Conservation (phyloP, 2,888 invertebrate species). For the Ennomos fuscantarius region DNA sequence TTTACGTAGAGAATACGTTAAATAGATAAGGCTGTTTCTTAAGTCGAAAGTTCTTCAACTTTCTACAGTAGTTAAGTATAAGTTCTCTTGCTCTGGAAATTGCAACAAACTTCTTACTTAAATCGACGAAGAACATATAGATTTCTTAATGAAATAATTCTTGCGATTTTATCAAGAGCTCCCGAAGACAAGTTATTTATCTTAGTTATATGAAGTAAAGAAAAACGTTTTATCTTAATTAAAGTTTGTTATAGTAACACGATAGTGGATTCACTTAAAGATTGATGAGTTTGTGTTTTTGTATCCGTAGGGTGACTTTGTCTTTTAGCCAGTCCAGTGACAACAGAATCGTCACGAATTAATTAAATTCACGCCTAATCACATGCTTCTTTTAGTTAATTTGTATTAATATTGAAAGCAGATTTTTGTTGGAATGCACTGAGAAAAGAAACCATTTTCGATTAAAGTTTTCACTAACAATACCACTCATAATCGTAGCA, state of each 20-base stretch:
- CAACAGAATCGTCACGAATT: no score
- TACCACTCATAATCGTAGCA: no score
- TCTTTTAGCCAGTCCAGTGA: no score
- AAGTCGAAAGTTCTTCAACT: constrained; percentile 45
- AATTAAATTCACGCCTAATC: no score
- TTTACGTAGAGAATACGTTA: constrained; percentile 27
- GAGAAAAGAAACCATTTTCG: no score
- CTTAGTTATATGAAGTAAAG: constrained; percentile 20
- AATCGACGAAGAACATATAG: constrained; percentile 49
- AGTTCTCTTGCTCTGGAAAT: constrained; percentile 50
- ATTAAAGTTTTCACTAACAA: no score
- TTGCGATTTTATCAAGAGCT: constrained; percentile 27
- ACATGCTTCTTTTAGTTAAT: not conserved
- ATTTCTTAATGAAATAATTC: constrained; percentile 47
- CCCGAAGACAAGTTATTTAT: constrained; percentile 20
- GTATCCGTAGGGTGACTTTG: not conserved
- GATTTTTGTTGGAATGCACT: not conserved
- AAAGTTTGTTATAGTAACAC: constrained; percentile 21
- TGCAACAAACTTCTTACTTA: constrained; percentile 53
- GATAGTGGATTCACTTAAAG: constrained; percentile 17
- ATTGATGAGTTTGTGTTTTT: constrained; percentile 20
- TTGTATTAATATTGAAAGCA: not conserved
- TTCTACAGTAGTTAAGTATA: constrained; percentile 52
- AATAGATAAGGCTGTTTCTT: constrained; percentile 26
- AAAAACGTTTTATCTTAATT: constrained; percentile 28